Percentiles rank a stretch among this genome's conserved stretches.
These are phyloP conservation scores for Drosophila tristis DNA, from an alignment of 1,140 invertebrate species.

Conservation along the genomic window DNA sequence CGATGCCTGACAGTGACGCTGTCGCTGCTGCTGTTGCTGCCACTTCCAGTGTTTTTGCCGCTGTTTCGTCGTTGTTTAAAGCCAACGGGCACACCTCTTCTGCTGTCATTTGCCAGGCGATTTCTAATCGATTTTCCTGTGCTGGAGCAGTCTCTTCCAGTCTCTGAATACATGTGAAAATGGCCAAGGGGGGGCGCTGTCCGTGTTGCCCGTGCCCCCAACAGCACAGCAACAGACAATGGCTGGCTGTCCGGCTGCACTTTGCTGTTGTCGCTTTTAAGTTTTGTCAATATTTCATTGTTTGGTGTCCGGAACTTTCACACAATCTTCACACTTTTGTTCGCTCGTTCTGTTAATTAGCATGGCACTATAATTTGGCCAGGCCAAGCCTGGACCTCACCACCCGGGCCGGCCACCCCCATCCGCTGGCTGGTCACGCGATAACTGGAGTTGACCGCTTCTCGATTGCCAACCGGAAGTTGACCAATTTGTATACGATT, in stretches of 20 bases:
- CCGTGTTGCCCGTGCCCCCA: background rate
- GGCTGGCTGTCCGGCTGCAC: slow-evolving; percentile 42
- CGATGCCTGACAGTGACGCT: slow-evolving; percentile 23
- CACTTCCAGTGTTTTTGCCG: slow-evolving; percentile 23
- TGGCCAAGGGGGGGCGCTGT: slow-evolving; percentile 24
- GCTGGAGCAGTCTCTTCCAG: slow-evolving; percentile 32
- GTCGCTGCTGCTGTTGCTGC: background rate
- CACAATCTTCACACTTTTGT: slow-evolving; percentile 70
- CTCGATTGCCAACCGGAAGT: slow-evolving; percentile 58
- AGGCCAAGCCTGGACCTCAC: slow-evolving; percentile 19
- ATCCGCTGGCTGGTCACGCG: slow-evolving; percentile 41
- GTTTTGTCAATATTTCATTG: slow-evolving; percentile 68
- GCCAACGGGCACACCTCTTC: slow-evolving; percentile 75
- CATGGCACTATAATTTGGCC: slow-evolving; percentile 60
- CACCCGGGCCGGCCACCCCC: too few relatives aligned
- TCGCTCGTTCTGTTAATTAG: slow-evolving; percentile 72
- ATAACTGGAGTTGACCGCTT: slow-evolving; percentile 41
- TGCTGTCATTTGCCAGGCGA: slow-evolving; percentile 78
- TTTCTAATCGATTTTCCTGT: slow-evolving; percentile 79
- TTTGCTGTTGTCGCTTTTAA: slow-evolving; percentile 29
- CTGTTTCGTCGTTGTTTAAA: slow-evolving; percentile 39
- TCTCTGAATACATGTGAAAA: slow-evolving; percentile 43
- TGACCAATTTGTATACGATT: slow-evolving; percentile 59
- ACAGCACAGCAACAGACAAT: slow-evolving; percentile 27
- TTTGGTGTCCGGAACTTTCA: slow-evolving; percentile 64